A percentile compares a stretch with the other conserved stretches of the same genome.
Conservation (phyloP, 1,140 invertebrate species). For the Drosophila nannoptera region DNA sequence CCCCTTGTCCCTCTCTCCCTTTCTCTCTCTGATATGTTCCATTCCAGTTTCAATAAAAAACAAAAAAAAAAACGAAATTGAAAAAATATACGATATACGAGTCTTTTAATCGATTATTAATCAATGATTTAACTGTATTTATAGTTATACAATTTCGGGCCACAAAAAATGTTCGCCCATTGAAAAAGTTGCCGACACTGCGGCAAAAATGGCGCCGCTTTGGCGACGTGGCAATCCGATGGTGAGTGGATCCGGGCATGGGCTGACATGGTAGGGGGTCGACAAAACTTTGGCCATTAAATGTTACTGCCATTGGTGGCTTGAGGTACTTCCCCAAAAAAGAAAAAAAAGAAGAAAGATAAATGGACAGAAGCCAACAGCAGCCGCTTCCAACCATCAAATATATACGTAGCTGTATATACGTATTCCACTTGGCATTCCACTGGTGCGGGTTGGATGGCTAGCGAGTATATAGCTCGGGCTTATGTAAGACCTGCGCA, state of each 20-base stretch:
- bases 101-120: constrained; percentile 4
- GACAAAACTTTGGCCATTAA: constrained; percentile 70
- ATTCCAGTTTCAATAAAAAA: constrained; percentile 69
- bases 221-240: constrained; percentile 38
- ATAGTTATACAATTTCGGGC: not conserved
- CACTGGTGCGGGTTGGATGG: constrained; percentile 46
- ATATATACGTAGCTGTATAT: constrained; percentile 51
- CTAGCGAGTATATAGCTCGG: constrained; percentile 17
- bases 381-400: constrained; percentile 51
- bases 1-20: too few species aligned
- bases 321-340: constrained; percentile 25
- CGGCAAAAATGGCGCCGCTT: constrained; percentile 74
- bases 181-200: constrained; percentile 44
- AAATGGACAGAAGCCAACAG: constrained; percentile 76
- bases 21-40: constrained; percentile 39
- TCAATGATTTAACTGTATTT: not conserved
- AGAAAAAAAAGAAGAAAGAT: constrained; percentile 51
- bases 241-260: not conserved
- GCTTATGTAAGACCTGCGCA: constrained; percentile 45
- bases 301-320: constrained; percentile 72
- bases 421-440: not conserved
- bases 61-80: constrained; percentile 48
- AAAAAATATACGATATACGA: constrained; percentile 45
- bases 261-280: not conserved
- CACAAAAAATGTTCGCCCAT: not conserved